These are phyloP conservation scores for Kryphioiulus occultus DNA, from an alignment of 2,888 invertebrate genomes.

Conservation along the genomic window DNA sequence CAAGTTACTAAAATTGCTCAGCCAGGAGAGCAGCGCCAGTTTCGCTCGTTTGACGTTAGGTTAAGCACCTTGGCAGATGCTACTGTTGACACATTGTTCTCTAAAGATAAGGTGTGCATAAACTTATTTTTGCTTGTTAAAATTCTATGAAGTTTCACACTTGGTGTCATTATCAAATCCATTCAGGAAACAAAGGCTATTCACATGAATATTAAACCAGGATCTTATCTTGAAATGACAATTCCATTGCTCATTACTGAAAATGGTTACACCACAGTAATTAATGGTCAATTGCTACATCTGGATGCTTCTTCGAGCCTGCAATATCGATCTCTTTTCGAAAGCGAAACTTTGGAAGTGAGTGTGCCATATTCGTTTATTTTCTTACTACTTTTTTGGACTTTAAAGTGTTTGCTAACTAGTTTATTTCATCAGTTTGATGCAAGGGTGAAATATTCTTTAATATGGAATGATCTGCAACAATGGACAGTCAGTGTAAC, in stretches of 20 bases:
- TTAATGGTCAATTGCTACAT: conserved; percentile 91
- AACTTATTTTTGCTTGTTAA: not conserved
- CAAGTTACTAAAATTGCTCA: conserved; percentile 77
- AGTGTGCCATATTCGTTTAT: conserved; percentile 20
- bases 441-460: conserved; percentile 89
- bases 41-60: conserved; percentile 91
- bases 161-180: not conserved
- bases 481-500: conserved; percentile 91
- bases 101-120: conserved; percentile 74
- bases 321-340: conserved; percentile 88
- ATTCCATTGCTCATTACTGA: conserved; percentile 91
- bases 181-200: conserved; percentile 91
- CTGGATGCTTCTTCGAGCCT: conserved; percentile 95
- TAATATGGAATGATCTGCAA: conserved; percentile 96
- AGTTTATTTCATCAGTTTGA: conserved; percentile 73
- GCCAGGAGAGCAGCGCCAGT: conserved; percentile 86
- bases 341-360: conserved; percentile 89
- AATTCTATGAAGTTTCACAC: not conserved
- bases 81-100: conserved; percentile 94
- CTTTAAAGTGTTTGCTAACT: not conserved
- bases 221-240: conserved; percentile 95
- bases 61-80: conserved; percentile 90
- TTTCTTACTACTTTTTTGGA: conserved; percentile 52
- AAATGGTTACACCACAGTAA: conserved; percentile 87
- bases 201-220: conserved; percentile 93